A percentile compares a stretch with the other conserved stretches of the same genome.
Evolutionary conservation across 2,888 invertebrate genomes (phyloP).

Genomic region (Lasioglossum marginatum): DNA sequence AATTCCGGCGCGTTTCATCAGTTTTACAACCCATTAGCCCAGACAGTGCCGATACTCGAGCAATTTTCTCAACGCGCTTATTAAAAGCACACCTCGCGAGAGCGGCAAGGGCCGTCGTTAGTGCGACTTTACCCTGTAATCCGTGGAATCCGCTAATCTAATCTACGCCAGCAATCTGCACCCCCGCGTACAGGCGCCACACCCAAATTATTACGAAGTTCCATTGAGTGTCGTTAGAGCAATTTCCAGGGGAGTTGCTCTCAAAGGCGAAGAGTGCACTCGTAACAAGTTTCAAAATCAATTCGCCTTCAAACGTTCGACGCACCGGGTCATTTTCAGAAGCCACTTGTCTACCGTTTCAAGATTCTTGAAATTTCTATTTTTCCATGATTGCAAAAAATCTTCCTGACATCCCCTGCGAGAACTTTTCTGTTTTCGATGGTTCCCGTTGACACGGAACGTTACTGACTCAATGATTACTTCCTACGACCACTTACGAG

Average conservation of each 20-base stretch:
- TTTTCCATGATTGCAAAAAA: neutral
- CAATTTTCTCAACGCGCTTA: slow-evolving; percentile 42
- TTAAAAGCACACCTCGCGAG: slow-evolving; percentile 52
- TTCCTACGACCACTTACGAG: neutral
- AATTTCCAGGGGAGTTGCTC: slow-evolving; percentile 59
- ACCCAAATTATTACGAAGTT: slow-evolving; percentile 70
- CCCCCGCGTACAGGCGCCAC: slow-evolving; percentile 21
- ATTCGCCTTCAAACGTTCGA: slow-evolving; percentile 24
- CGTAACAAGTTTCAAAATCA: slow-evolving; percentile 61
- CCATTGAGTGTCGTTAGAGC: slow-evolving; percentile 67
- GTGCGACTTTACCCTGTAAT: slow-evolving; percentile 63
- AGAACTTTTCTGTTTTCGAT: neutral
- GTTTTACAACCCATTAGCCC: slow-evolving; percentile 29
- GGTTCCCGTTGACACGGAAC: neutral
- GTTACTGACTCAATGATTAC: neutral
- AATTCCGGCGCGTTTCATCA: slow-evolving; percentile 14
- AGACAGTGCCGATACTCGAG: slow-evolving; percentile 29
- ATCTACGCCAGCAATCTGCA: slow-evolving; percentile 59
- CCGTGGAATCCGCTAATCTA: slow-evolving; percentile 66
- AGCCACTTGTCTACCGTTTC: slow-evolving; percentile 32
- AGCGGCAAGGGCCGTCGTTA: slow-evolving; percentile 43
- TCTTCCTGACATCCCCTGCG: neutral
- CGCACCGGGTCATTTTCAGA: slow-evolving; percentile 38
- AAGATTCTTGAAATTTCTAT: neutral
- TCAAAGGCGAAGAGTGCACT: slow-evolving; percentile 57